Evolutionary conservation across 2,113 vertebrate genomes (phyloP).

Genomic region (Hemiprocne comata): DNA sequence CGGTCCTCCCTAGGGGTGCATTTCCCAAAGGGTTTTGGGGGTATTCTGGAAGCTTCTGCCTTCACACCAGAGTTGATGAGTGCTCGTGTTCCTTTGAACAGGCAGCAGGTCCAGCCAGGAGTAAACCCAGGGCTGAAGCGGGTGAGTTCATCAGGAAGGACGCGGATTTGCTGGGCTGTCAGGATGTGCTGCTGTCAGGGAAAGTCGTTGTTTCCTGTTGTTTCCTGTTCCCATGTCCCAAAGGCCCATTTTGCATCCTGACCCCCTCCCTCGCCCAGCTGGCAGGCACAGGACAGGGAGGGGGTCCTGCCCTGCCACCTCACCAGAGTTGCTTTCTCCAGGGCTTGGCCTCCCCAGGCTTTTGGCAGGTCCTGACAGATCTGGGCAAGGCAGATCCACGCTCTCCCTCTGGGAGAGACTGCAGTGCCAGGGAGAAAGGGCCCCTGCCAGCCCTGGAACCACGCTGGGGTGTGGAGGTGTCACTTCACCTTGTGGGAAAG

Average conservation of each 20-base stretch:
- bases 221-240: background rate
- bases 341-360: background rate
- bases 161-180: accelerated
- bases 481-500: background rate
- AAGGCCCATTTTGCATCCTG: background rate
- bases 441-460: background rate
- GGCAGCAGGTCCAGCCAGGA: background rate
- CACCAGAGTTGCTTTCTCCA: background rate
- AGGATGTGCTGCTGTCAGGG: background rate
- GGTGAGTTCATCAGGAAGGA: background rate
- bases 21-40: background rate
- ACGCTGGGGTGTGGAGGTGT: accelerated
- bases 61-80: background rate
- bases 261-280: background rate
- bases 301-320: background rate
- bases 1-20: background rate
- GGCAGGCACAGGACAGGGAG: accelerated
- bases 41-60: background rate
- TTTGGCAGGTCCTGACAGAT: background rate
- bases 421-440: background rate
- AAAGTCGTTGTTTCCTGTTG: background rate
- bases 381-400: background rate
- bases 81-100: background rate
- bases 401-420: background rate
- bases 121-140: background rate